Evolutionary conservation across 2,888 invertebrate genomes (phyloP).

Genomic region (Omphaloscelis lunosa): DNA sequence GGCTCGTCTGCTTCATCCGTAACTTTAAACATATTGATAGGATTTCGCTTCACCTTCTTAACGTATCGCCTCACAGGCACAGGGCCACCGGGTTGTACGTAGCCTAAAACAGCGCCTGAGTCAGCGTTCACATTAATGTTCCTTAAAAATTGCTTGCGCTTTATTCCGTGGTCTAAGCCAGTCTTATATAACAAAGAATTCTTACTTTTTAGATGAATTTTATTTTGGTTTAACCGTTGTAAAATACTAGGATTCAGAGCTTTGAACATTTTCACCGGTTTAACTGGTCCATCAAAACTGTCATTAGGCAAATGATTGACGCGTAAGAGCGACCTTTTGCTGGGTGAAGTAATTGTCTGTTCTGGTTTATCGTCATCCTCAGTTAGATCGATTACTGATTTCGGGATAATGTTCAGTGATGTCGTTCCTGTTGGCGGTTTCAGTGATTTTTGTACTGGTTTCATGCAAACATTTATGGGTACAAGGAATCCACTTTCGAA

Average conservation of each 20-base stretch:
- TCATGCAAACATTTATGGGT: slow-evolving; percentile 82
- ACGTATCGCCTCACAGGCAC: neutral
- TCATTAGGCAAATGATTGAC: slow-evolving; percentile 3
- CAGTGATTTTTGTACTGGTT: slow-evolving; percentile 59
- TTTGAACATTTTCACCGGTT: slow-evolving; percentile 60
- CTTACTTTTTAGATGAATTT: neutral
- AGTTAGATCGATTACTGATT: slow-evolving; percentile 80
- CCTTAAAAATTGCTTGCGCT: slow-evolving; percentile 40
- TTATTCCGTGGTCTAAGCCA: neutral
- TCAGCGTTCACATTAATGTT: slow-evolving; percentile 28
- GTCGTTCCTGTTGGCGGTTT: slow-evolving; percentile 60
- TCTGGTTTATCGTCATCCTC: slow-evolving; percentile 70
- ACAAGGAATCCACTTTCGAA: slow-evolving; percentile 75
- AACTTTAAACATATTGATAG: neutral
- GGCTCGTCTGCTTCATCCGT: neutral
- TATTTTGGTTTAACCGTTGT: slow-evolving; percentile 3
- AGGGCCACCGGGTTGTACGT: neutral
- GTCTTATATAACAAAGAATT: neutral
- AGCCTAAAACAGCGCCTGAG: neutral
- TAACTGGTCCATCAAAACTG: slow-evolving; percentile 22
- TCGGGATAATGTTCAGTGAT: slow-evolving; percentile 24
- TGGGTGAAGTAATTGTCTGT: slow-evolving; percentile 8
- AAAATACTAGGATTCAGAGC: slow-evolving; percentile 45
- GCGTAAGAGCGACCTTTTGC: slow-evolving; percentile 40
- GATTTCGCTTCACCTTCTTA: neutral